Evolutionary conservation across 2,113 vertebrate species (phyloP).

Genomic region (Regulus satrapa): DNA sequence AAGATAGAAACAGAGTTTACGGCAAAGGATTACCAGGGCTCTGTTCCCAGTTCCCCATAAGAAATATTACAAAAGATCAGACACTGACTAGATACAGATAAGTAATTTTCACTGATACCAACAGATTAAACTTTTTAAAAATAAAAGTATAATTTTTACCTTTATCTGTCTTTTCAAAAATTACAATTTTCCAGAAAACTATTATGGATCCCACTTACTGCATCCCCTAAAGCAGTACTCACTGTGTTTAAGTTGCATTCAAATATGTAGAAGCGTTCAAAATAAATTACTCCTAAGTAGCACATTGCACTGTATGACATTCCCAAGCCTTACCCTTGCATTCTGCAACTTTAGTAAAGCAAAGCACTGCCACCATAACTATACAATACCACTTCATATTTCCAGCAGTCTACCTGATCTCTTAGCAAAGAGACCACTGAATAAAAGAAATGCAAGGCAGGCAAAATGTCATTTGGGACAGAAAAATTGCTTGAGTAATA

Average conservation of each 20-base stretch:
- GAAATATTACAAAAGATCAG: not conserved
- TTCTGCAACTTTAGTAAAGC: not conserved
- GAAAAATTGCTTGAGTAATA: not conserved
- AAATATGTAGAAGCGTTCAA: not conserved
- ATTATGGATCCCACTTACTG: not conserved
- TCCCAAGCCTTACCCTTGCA: not conserved
- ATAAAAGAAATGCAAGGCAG: not conserved
- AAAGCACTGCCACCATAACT: not conserved
- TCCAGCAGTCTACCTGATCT: not conserved
- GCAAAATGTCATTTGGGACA: not conserved
- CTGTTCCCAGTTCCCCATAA: not conserved
- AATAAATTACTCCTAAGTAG: not conserved
- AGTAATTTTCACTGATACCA: not conserved
- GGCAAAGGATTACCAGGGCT: not conserved
- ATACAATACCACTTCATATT: not conserved
- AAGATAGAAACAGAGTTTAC: not conserved
- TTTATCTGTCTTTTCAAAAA: not conserved
- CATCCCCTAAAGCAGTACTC: not conserved
- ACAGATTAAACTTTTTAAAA: not conserved
- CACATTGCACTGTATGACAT: accelerated
- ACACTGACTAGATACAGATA: not conserved
- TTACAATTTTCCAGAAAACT: not conserved
- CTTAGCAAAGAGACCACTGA: not conserved
- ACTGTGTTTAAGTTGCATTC: accelerated
- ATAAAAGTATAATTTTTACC: not conserved